A percentile compares a stretch with the other conserved stretches of the same genome.
Evolutionary conservation across 2,888 invertebrate genomes (phyloP).

Genomic region (Drosophila ezoana): DNA sequence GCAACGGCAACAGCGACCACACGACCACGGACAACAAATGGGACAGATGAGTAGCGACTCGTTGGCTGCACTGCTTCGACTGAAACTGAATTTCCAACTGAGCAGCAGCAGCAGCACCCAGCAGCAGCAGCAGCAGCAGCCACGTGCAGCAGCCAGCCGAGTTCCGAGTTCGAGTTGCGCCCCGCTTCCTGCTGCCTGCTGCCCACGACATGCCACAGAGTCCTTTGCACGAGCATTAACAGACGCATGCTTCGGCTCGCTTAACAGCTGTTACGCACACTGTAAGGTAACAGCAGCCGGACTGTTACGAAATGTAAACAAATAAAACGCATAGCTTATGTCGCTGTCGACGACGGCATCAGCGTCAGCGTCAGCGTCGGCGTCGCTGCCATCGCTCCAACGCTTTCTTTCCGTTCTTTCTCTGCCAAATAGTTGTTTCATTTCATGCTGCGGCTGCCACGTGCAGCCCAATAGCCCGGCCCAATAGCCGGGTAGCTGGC

Average conservation of each 20-base stretch:
- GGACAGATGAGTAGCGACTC: constrained; percentile 48
- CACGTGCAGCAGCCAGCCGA: constrained; percentile 31
- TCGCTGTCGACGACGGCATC: constrained; percentile 2
- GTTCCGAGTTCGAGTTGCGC: not conserved
- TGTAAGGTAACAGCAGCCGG: constrained; percentile 45
- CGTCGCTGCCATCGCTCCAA: not conserved
- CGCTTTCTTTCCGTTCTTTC: constrained; percentile 11
- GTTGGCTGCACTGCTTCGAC: constrained; percentile 60
- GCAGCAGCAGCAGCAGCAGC: constrained; percentile 17
- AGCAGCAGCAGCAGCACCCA: constrained; percentile 15
- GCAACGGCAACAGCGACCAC: constrained; percentile 30
- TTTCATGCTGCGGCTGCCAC: constrained; percentile 41
- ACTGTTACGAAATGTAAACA: constrained; percentile 56
- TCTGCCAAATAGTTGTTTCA: constrained; percentile 17
- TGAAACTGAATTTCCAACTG: constrained; percentile 37
- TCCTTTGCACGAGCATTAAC: constrained; percentile 13
- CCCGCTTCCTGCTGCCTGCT: not conserved
- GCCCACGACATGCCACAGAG: not conserved
- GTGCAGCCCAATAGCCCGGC: constrained; percentile 30
- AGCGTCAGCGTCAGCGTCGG: not conserved
- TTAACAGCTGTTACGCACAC: constrained; percentile 29
- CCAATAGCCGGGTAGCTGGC: not conserved
- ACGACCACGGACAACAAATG: constrained; percentile 59
- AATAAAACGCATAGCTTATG: constrained; percentile 43
- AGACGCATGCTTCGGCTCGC: constrained; percentile 19